Evolutionary conservation across 2,888 invertebrate species (phyloP), one percentile per base, ranked within the genome.

Genomic region (Drosophila longiperda): DNA sequence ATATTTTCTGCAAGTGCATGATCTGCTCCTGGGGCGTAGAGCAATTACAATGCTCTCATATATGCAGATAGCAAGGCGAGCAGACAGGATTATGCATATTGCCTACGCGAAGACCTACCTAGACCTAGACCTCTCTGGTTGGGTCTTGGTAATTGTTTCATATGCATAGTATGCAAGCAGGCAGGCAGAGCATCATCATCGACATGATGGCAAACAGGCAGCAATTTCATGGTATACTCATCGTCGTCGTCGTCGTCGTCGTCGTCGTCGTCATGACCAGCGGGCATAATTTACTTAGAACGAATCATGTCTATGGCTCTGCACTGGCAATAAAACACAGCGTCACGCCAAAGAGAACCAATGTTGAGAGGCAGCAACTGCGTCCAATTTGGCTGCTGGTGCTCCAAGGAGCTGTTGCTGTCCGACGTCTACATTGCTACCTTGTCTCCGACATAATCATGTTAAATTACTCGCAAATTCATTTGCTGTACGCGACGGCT

Each of bases 401-500:
- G 40, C 42, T 42, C 72, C 62, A 79, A 84, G 82, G 75, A 85
- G 83, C 68, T 63, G 60, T 53, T 60, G 53, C 68, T 67, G 68
- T 73, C 82, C 82, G 85, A 89, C 71, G 88, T 89, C 82, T 90
- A 82, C 89, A 90, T 86, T 80, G 78, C 84, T 87, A 86, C 78
- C 81, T 80, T 78, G 84, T 85, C 90, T 82, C 78, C 91, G 87
- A 90, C 91, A 90, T 91, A 91, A 91, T 91, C 91, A 91, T 90
- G 90, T 88, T 91, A 91, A 91, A 91, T 91, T 91, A 89, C 89
- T 87, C 85, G 91, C 90, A 89, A 91, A 90, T 91, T 91, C 91
- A 91, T 91, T 91, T 91, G 91, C 82, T 88, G 82, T 87, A 81
- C 83, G 83, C 77, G 75, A 81, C 74, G 67, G 85, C 86, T 69